These are phyloP conservation scores for Molossus alvarezi DNA, from an alignment of 2,797 vertebrate species.

Conservation along the genomic window DNA sequence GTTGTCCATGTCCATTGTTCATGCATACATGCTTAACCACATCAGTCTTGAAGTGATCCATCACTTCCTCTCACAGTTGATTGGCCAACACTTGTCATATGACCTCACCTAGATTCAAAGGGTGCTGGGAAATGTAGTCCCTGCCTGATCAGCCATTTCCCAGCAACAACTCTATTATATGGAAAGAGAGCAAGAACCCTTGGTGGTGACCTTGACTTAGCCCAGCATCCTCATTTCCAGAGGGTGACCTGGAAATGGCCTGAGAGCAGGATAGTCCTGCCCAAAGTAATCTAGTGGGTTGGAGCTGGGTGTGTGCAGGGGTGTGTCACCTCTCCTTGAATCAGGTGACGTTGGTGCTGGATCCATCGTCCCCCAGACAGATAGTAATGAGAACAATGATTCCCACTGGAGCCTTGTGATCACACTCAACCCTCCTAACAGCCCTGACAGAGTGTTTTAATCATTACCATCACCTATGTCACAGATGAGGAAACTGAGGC, in stretches of 20 bases:
- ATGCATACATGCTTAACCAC: not conserved
- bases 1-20: too few species aligned
- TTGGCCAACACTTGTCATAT: slow-evolving; percentile 53
- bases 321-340: not conserved
- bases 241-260: not conserved
- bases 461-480: not conserved
- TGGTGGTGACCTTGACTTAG: not conserved
- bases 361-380: not conserved
- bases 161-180: not conserved
- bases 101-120: not conserved
- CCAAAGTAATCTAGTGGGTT: not conserved
- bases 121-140: slow-evolving; percentile 69
- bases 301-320: not conserved
- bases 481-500: not conserved
- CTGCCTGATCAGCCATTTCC: not conserved
- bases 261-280: not conserved
- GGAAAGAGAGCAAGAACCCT: not conserved
- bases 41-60: not conserved
- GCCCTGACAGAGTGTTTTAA: not conserved
- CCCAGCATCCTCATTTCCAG: not conserved
- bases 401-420: not conserved
- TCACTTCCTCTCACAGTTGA: not conserved
- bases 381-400: not conserved
- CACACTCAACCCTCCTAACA: not conserved
- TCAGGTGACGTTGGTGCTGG: not conserved